A percentile compares a stretch with the other conserved stretches of the same genome.
Evolutionary conservation across 2,797 vertebrate genomes (phyloP).

Genomic region (Ctenopoma kingsleyae): DNA sequence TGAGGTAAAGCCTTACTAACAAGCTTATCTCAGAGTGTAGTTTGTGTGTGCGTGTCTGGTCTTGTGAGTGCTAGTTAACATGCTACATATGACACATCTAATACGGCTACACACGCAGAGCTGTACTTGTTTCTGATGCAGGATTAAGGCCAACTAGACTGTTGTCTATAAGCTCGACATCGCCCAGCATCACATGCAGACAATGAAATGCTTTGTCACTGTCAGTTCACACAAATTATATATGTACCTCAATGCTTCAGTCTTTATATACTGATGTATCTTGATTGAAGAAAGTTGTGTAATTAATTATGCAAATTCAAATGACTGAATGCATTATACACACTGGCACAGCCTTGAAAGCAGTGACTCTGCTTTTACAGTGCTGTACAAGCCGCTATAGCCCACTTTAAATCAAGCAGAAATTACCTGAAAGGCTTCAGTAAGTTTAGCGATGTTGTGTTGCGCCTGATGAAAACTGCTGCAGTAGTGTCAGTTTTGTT

Average conservation of each 20-base stretch:
- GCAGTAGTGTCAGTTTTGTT: slow-evolving; percentile 51
- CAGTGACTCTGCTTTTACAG: not conserved
- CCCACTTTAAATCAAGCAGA: not conserved
- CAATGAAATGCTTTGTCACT: not conserved
- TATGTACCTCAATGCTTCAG: fast-evolving
- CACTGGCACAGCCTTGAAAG: not conserved
- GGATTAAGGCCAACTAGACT: slow-evolving; percentile 70
- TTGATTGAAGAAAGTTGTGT: not conserved
- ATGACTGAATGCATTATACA: not conserved
- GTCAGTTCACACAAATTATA: not conserved
- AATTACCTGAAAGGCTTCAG: not conserved
- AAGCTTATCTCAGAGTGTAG: slow-evolving; percentile 64
- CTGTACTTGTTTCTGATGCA: slow-evolving; percentile 31
- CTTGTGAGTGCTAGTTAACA: slow-evolving; percentile 29
- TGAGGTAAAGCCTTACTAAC: slow-evolving; percentile 71
- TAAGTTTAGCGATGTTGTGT: not conserved
- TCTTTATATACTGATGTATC: not conserved
- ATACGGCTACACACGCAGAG: slow-evolving; percentile 17
- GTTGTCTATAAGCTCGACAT: slow-evolving; percentile 56
- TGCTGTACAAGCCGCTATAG: not conserved
- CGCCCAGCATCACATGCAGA: slow-evolving; percentile 50
- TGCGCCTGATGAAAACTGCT: slow-evolving; percentile 18
- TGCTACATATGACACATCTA: slow-evolving; percentile 54
- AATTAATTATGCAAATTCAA: not conserved
- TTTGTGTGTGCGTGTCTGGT: slow-evolving; percentile 19